Conservation (phyloP, 2,797 vertebrate species). For the Erpetoichthys calabaricus region DNA sequence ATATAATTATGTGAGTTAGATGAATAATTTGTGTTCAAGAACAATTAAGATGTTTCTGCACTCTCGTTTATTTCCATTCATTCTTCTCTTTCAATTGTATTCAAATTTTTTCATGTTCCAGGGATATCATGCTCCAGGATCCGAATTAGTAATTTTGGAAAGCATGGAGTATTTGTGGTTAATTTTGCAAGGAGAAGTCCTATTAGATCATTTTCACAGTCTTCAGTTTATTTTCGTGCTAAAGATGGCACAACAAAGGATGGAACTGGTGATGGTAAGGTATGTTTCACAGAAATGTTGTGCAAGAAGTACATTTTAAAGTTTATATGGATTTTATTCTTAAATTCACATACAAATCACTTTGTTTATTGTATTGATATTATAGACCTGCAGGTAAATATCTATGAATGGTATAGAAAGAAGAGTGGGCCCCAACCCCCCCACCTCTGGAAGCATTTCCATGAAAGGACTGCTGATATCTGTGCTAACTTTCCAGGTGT, state of each 20-base stretch:
- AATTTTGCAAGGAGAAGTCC: slow-evolving; percentile 45
- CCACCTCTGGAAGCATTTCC: too few relatives aligned
- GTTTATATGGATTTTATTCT: too few relatives aligned
- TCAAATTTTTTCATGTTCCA: slow-evolving; percentile 23
- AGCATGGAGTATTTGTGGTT: slow-evolving; percentile 55
- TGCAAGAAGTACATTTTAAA: too few relatives aligned
- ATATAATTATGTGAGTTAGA: background rate
- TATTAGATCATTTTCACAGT: slow-evolving; percentile 70
- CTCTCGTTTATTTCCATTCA: background rate
- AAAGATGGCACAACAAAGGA: slow-evolving; percentile 81
- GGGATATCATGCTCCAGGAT: slow-evolving; percentile 65
- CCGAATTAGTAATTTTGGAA: slow-evolving; percentile 64
- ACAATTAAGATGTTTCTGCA: background rate
- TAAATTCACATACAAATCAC: too few relatives aligned
- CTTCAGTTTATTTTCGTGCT: slow-evolving; percentile 70
- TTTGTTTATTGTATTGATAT: too few relatives aligned
- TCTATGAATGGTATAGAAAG: too few relatives aligned
- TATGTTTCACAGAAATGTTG: slow-evolving; percentile 24
- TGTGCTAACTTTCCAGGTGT: too few relatives aligned
- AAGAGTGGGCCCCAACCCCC: too few relatives aligned
- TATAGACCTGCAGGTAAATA: too few relatives aligned
- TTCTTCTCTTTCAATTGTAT: background rate
- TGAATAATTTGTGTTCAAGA: background rate
- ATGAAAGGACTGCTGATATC: too few relatives aligned
- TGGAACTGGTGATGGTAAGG: slow-evolving; percentile 74